These are phyloP conservation scores for Tenualosa thibaudeaui DNA, from an alignment of 2,797 vertebrate genomes.

Conservation along the genomic window DNA sequence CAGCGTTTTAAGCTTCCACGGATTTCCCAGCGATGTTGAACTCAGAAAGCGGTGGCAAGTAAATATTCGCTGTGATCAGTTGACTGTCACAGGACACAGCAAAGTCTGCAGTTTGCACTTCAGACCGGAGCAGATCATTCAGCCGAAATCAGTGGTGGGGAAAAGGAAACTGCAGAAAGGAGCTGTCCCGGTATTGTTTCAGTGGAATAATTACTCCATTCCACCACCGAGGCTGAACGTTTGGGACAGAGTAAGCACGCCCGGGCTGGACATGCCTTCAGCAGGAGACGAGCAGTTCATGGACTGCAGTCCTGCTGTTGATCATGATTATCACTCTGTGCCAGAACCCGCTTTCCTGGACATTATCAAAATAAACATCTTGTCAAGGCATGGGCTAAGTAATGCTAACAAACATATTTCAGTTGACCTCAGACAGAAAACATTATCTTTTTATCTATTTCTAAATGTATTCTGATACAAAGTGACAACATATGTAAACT, in stretches of 20 bases:
- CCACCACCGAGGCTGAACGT: conserved; percentile 9
- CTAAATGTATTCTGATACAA: not conserved
- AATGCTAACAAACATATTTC: not conserved
- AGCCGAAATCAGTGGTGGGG: conserved; percentile 21
- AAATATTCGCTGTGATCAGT: conserved; percentile 34
- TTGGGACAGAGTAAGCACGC: conserved; percentile 28
- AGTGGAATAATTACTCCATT: conserved; percentile 27
- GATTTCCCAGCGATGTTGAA: conserved; percentile 20
- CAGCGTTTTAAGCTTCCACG: conserved; percentile 22
- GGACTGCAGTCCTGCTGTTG: not conserved
- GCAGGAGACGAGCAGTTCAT: not conserved
- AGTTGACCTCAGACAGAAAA: too few relatives aligned
- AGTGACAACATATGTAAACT: not conserved
- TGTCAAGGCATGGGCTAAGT: not conserved
- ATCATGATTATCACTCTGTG: not conserved
- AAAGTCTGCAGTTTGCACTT: conserved; percentile 37
- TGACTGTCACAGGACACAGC: not conserved
- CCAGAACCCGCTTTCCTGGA: too few relatives aligned
- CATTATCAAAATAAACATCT: not conserved
- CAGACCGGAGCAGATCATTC: conserved; percentile 17
- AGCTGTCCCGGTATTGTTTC: conserved; percentile 14
- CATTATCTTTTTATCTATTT: not conserved
- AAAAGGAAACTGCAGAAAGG: conserved; percentile 11
- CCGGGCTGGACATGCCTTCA: not conserved
- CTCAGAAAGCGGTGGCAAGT: conserved; percentile 39